Evolutionary conservation across 2,888 invertebrate species (phyloP), one percentile per base, ranked within the genome.

Genomic region (Ochropacha duplaris): DNA sequence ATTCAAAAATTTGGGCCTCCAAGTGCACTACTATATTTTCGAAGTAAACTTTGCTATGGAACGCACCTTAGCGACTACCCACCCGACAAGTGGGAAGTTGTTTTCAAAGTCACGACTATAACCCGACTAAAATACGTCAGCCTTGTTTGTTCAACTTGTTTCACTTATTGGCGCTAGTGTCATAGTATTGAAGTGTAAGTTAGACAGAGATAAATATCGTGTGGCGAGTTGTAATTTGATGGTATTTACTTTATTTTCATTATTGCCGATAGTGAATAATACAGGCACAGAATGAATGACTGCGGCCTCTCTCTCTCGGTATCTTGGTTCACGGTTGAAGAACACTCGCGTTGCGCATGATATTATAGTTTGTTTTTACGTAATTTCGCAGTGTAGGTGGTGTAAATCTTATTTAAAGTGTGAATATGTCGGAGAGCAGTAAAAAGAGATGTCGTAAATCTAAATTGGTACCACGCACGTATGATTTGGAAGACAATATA

Each of bases 1-100:
- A 24, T 4, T 24, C 24, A 24, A 24, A 4, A 24, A 24, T 4
- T 24, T 57, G 22, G n/a, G n/a, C n/a, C n/a, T n/a, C n/a, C n/a
- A 4, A 9, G 9, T 6, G 31, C 31, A 24, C 24, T n/a, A 34
- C 4, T 34, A 8, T 24, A 24, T 14, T 34, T 34, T 34, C 14
- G 34, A 14, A 1, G 12, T 14, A 34, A 34, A 34, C 14, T 34
- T 14, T 14, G 1, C n/a, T 39, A n/a, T 39, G 39, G 6, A 39
- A 39, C 39, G 39, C 28, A 51, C 31, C 51, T 31, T 51, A 11
- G 51, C 28, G 22, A 28, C 51, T 51, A 51, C 51, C 51, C 51
- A 51, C 51, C 51, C 51, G 31, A 28, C 51, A 51, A 51, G 9
- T 9, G 16, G 51, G 24, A 26, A 50, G 50, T 50, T n/a, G 51